Percentiles rank a stretch among this genome's conserved stretches.
Conservation (phyloP, 2,888 invertebrate genomes). For the Ophion obscuratus region DNA sequence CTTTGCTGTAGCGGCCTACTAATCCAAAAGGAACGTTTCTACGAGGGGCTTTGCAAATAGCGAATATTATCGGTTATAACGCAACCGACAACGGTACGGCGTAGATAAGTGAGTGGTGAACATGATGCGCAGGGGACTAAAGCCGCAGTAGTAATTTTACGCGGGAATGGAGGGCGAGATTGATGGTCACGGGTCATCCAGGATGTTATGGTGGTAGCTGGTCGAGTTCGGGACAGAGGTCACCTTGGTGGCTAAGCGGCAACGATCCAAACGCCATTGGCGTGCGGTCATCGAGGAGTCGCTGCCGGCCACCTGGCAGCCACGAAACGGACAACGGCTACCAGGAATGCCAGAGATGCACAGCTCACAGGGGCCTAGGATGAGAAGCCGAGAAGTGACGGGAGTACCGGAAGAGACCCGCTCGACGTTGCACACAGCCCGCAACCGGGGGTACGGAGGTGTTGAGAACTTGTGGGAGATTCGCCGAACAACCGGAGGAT, state of each 20-base stretch:
- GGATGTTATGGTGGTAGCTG: neutral
- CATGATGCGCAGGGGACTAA: neutral
- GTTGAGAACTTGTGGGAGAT: conserved; percentile 49
- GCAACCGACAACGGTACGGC: neutral
- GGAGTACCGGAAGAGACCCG: conserved; percentile 44
- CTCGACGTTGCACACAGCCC: conserved; percentile 37
- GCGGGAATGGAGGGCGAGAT: neutral
- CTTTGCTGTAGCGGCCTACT: neutral
- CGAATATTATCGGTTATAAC: conserved; percentile 76
- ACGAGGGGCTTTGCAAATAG: conserved; percentile 75
- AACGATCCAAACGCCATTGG: conserved; percentile 26
- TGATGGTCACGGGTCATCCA: neutral
- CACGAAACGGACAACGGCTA: conserved; percentile 13
- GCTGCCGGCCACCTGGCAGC: conserved; percentile 13
- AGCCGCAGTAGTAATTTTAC: neutral
- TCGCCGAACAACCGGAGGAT: conserved; percentile 31
- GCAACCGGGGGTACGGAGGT: conserved; percentile 41
- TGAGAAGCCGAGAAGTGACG: conserved; percentile 20
- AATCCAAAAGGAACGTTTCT: conserved; percentile 71
- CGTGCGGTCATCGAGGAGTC: conserved; percentile 36
- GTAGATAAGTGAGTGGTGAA: neutral
- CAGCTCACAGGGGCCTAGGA: neutral
- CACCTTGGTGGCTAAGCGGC: conserved; percentile 28
- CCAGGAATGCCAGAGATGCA: conserved; percentile 8
- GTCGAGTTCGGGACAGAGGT: conserved; percentile 1